Percentiles rank a stretch among this genome's conserved stretches.
These are phyloP conservation scores for Diarsia mendica DNA, from an alignment of 2,888 invertebrate species.

Conservation along the genomic window DNA sequence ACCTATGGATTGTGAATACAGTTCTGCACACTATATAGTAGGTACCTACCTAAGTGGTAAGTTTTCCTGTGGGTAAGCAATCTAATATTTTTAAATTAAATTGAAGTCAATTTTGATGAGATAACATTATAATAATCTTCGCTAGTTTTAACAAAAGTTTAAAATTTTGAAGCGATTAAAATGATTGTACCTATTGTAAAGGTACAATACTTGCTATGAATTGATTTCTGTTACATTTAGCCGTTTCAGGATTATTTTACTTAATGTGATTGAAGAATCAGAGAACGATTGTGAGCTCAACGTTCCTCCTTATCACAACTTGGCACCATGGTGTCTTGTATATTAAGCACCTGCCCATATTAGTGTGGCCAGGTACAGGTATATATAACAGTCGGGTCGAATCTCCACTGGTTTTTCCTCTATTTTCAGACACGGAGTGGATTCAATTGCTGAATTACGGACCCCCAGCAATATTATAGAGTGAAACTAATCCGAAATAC, in stretches of 20 bases:
- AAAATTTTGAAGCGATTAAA: background rate
- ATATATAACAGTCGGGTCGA: background rate
- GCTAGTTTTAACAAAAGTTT: background rate
- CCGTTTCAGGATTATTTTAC: background rate
- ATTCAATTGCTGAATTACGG: background rate
- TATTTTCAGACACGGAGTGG: background rate
- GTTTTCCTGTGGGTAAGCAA: background rate
- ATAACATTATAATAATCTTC: background rate
- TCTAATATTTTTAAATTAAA: no score
- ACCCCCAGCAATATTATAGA: background rate
- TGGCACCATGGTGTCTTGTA: background rate
- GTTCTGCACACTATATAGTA: background rate
- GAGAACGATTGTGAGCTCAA: background rate
- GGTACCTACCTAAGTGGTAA: background rate
- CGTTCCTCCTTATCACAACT: background rate
- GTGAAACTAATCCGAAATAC: background rate
- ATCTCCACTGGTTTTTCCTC: background rate
- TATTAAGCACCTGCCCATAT: background rate
- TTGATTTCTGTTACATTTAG: background rate
- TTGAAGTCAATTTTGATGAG: background rate
- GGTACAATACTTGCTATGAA: background rate
- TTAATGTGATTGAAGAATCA: background rate
- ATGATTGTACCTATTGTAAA: background rate
- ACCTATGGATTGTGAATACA: background rate
- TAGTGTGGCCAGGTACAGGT: background rate